These are phyloP conservation scores for Uropetala carovei DNA, from an alignment of 2,888 invertebrate species.

Conservation along the genomic window DNA sequence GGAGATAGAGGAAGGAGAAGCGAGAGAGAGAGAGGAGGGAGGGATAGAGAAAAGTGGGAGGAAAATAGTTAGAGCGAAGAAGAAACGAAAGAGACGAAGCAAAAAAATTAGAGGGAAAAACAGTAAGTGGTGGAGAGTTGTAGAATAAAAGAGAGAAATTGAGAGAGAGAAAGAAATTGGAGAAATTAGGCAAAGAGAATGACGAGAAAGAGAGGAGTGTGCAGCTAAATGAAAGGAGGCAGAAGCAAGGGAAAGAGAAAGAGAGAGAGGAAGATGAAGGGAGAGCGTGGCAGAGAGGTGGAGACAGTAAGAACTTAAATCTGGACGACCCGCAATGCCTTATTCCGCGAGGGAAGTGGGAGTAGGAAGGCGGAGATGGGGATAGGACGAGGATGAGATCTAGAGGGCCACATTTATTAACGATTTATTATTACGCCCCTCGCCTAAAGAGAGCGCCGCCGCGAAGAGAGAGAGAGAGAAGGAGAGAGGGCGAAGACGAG, in stretches of 20 bases:
- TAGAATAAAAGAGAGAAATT: too few relatives aligned
- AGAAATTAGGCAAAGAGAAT: too few relatives aligned
- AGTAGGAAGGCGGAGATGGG: not conserved
- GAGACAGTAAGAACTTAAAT: not conserved
- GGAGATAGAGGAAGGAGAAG: not conserved
- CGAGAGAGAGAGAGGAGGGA: not conserved
- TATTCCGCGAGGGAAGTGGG: not conserved
- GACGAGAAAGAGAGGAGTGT: too few relatives aligned
- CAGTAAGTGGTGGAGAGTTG: too few relatives aligned
- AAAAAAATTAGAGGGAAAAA: too few relatives aligned
- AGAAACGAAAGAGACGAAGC: not conserved
- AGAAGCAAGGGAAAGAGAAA: not conserved
- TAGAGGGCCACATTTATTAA: constrained; percentile 33
- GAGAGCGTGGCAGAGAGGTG: not conserved
- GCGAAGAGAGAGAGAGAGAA: not conserved
- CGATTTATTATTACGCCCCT: constrained; percentile 33
- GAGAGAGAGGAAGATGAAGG: not conserved
- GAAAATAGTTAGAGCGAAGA: not conserved
- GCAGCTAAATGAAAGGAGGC: not conserved
- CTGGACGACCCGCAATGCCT: not conserved
- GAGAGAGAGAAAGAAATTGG: too few relatives aligned
- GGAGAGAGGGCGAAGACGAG: not conserved
- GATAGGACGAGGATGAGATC: not conserved
- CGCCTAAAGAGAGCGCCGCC: not conserved
- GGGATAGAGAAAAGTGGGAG: not conserved